Base-by-base conservation (phyloP, 2,797 vertebrate genomes). In the Sylvia borin region DNA sequence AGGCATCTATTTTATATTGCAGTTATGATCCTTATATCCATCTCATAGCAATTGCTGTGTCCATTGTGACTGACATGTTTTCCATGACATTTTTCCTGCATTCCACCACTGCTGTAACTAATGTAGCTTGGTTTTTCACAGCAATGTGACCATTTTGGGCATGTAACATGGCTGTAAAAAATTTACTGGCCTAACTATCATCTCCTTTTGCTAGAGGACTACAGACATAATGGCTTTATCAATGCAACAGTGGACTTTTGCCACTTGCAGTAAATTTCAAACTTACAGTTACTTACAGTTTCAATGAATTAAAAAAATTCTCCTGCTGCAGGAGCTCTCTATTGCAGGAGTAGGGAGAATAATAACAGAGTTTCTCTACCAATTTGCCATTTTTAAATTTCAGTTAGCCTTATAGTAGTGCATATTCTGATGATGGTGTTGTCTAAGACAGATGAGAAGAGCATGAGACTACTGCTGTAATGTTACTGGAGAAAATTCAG, bases 131-230 rank as follows among this genome's bases (percentile, higher is more conserved):
- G 62, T 94, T 76, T 76, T 83, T 93, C 68, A 71, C 54, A 20
- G 70, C 31, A 40, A 8, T 51, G 36, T 85, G 74, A 83, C 51
- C 42, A 31, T 48, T 7, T 17, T 80, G 68, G 48, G 26, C 27
- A 60, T 89, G 32, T 74, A 75, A 74, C 66, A 89, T 47, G 47
- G 47, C 57, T 96, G 77, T 92, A 64, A 96, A 97, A 93, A 65
- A 68, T 85, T 77, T 65, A 67, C 50, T 22, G 42, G 57, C 20
- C 61, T 92, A 51, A 83, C 8, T 7, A 25, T 82, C 50, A 61
- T 61, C 43, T 91, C 26, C 25, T 62, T 77, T 53, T 91, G 80
- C 65, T 40, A 42, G 73, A 95, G 65, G 48, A 90, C n/a, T 72
- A 13, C 27, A 67, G 50, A 32, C 47, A 2, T 72, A 88, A 68